These are phyloP conservation scores for Heteromormyrus szaboi DNA, from an alignment of 2,797 vertebrate genomes.

Conservation along the genomic window DNA sequence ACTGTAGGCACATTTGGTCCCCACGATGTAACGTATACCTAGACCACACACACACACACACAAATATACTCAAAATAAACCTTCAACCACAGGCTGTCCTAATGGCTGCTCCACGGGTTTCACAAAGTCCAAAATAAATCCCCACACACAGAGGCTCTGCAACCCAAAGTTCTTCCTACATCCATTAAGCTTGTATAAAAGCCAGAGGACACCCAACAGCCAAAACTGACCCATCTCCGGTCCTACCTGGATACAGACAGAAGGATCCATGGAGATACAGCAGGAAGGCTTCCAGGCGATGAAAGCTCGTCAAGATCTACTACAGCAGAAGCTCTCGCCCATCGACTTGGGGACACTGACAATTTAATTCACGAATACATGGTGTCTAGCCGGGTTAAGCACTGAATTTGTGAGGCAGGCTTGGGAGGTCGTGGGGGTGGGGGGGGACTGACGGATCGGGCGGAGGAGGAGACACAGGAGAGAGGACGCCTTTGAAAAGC, in stretches of 20 bases:
- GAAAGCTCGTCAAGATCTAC: slow-evolving; percentile 1
- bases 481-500: slow-evolving; percentile 44
- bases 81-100: neutral
- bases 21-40: neutral
- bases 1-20: no score
- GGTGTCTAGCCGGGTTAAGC: slow-evolving; percentile 58
- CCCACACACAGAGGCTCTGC: neutral
- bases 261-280: slow-evolving; percentile 31
- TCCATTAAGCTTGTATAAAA: neutral
- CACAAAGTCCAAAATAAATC: neutral
- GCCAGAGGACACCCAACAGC: neutral
- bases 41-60: neutral
- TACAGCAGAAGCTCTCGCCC: slow-evolving; percentile 16
- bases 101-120: neutral
- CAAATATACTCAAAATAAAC: neutral
- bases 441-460: neutral
- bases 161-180: neutral
- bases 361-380: slow-evolving; percentile 49
- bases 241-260: slow-evolving; percentile 29
- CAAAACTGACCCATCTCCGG: neutral
- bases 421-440: slow-evolving; percentile 1
- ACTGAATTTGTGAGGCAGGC: slow-evolving; percentile 26
- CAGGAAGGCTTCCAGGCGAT: neutral
- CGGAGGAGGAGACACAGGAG: slow-evolving; percentile 35
- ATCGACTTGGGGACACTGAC: slow-evolving; percentile 23